Evolutionary conservation across 2,113 vertebrate genomes (phyloP), one percentile per base, ranked within the genome.

Genomic region (Istiophorus platypterus): DNA sequence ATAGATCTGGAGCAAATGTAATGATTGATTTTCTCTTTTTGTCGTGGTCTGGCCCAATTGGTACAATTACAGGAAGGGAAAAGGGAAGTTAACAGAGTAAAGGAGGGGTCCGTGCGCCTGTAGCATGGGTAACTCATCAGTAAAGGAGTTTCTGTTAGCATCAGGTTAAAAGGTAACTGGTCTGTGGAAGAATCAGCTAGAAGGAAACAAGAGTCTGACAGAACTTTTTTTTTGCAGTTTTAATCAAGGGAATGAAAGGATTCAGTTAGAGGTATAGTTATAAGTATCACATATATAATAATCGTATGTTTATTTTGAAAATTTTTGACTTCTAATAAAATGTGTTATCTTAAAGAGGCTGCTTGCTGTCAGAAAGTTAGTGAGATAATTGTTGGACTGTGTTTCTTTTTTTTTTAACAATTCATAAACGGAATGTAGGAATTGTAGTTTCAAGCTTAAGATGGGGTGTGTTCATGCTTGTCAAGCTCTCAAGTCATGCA

Each of bases 41-140:
- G 63, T 78, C 42, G 20, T 54, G 87, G 93, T 93, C 92, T 89
- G 90, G 92, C 90, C 94, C 90, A 95, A 96, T 94, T 96, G 95
- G 94, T 95, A 96, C 94, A 94, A 90, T 88, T 88, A 76, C 13
- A 92, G 81, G 82, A 84, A 58, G 85, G 87, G 78, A 72, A 34
- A 71, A 42, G 73, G 86, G 65, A 81, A 85, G 87, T 93, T 92
- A 92, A 91, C 69, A 74, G 76, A 84, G 78, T 85, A 80, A 64
- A 88, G 84, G 67, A 76, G 70, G 80, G 76, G 78, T 68, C 72
- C 82, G 84, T 84, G 89, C 85, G 51, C 29, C 27, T 66, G 76
- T 29, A 76, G 73, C 49, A 76, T 18, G 61, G 71, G 64, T 34
- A 72, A 71, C 77, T 31, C 54, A 61, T 85, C 75, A 84, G 81